Percentiles rank a stretch among this genome's conserved stretches.
Evolutionary conservation across 2,797 vertebrate genomes (phyloP).

Genomic region (Coracias cyanogaster): DNA sequence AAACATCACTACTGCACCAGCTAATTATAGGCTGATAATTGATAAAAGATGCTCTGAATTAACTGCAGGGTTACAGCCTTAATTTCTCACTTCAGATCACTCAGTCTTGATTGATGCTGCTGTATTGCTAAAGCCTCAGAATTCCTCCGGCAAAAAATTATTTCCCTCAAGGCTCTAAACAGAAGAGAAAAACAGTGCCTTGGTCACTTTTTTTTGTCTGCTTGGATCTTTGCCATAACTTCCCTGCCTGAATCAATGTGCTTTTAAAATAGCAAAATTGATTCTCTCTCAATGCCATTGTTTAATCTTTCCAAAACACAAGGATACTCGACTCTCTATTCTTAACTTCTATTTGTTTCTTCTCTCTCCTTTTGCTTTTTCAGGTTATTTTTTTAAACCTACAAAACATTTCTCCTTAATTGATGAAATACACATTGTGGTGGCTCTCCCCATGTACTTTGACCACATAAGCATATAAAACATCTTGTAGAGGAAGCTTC

Average conservation of each 20-base stretch:
- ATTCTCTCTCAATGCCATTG: conserved; percentile 59
- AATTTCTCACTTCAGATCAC: conserved; percentile 43
- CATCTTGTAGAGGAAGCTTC: neutral
- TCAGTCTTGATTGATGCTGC: conserved; percentile 40
- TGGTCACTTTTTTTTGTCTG: neutral
- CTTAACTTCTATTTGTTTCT: neutral
- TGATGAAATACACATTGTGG: neutral
- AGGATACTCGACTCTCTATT: conserved; percentile 8
- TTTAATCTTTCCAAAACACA: conserved; percentile 56
- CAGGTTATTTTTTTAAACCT: neutral
- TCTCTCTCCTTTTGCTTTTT: neutral
- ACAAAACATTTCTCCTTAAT: neutral
- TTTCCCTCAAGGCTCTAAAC: conserved; percentile 42
- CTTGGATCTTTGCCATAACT: conserved; percentile 49
- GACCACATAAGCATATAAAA: neutral
- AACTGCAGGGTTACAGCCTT: neutral
- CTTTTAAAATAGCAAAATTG: conserved; percentile 69
- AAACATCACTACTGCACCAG: neutral
- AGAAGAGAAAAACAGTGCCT: conserved; percentile 20
- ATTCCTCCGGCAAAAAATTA: neutral
- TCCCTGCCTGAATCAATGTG: conserved; percentile 59
- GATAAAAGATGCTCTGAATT: conserved; percentile 45
- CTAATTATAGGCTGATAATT: conserved; percentile 8
- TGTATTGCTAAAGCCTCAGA: conserved; percentile 33
- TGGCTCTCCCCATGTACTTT: neutral